Evolutionary conservation across 2,113 vertebrate genomes (phyloP).

Genomic region (Pelobates fuscus): DNA sequence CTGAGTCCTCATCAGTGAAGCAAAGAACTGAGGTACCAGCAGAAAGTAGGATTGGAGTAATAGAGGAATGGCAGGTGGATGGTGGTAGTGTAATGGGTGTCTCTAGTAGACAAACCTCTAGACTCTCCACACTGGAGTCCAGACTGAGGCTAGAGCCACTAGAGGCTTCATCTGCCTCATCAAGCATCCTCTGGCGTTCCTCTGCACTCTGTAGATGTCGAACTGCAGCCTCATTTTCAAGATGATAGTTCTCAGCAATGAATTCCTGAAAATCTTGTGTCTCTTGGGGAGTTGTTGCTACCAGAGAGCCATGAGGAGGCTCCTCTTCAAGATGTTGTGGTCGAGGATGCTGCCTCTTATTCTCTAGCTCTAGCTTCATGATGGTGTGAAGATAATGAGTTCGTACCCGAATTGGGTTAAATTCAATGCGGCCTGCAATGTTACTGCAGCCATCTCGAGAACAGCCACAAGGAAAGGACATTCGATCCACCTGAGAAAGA

Average conservation of each 20-base stretch:
- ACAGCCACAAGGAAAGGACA: constrained; percentile 97
- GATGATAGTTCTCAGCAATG: constrained; percentile 75
- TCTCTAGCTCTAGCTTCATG: constrained; percentile 95
- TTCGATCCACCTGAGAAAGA: constrained; percentile 86
- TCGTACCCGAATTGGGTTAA: constrained; percentile 92
- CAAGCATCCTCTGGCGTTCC: constrained; percentile 86
- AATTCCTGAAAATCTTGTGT: constrained; percentile 79
- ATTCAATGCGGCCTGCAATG: constrained; percentile 87
- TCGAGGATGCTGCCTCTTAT: constrained; percentile 70
- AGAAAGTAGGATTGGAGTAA: constrained; percentile 77
- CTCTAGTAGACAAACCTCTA: constrained; percentile 80
- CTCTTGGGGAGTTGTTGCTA: constrained; percentile 59
- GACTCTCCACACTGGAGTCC: constrained; percentile 64
- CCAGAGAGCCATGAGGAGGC: constrained; percentile 59
- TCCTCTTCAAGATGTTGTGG: constrained; percentile 56
- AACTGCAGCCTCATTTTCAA: constrained; percentile 86
- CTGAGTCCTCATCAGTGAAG: constrained; percentile 72
- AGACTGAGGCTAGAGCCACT: constrained; percentile 64
- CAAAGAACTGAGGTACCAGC: constrained; percentile 82
- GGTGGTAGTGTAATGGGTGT: constrained; percentile 65
- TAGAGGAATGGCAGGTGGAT: constrained; percentile 63
- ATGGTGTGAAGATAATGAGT: constrained; percentile 97
- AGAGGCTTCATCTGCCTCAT: constrained; percentile 77
- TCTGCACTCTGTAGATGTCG: constrained; percentile 92
- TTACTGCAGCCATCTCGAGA: constrained; percentile 93